Conservation (phyloP, 2,797 vertebrate genomes). For the Percopsis omiscomaycus region DNA sequence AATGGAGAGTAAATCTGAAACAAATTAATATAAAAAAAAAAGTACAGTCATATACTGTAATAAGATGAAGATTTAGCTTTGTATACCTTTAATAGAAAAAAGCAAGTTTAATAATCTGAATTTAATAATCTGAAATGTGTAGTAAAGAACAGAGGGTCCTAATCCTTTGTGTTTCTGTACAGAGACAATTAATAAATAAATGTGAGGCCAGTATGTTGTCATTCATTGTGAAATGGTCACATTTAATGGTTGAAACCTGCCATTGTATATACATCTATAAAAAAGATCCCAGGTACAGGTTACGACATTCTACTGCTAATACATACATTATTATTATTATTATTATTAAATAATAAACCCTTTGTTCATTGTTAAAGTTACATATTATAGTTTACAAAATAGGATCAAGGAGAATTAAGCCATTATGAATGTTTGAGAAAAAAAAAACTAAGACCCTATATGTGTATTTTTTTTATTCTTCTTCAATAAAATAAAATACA, state of each 20-base stretch:
- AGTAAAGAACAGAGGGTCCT: neutral
- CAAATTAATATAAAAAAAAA: too few species aligned
- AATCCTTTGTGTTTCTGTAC: neutral
- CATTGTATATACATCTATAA: constrained; percentile 99
- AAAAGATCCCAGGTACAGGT: constrained; percentile 97
- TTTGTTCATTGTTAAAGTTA: constrained; percentile 87
- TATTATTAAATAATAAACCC: constrained; percentile 88
- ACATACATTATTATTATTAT: constrained; percentile 79
- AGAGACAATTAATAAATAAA: constrained; percentile 36
- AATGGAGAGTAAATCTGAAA: too few species aligned
- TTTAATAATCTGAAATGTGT: too few species aligned
- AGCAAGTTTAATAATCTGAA: too few species aligned
- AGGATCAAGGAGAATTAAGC: constrained; percentile 82
- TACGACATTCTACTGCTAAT: constrained; percentile 88
- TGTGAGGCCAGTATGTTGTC: constrained; percentile 35
- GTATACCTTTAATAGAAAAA: too few species aligned
- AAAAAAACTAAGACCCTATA: constrained; percentile 73
- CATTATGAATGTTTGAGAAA: constrained; percentile 75
- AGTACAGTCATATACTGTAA: too few species aligned
- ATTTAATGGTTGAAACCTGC: constrained; percentile 96
- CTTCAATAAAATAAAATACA: constrained; percentile 67
- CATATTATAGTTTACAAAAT: constrained; percentile 88
- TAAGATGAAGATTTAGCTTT: too few species aligned
- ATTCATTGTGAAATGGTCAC: constrained; percentile 96
- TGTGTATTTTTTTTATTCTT: constrained; percentile 76